phyloP scores from a whole-genome alignment of 2,797 vertebrate species.

The Muraenolepis orangiensis region DNA sequence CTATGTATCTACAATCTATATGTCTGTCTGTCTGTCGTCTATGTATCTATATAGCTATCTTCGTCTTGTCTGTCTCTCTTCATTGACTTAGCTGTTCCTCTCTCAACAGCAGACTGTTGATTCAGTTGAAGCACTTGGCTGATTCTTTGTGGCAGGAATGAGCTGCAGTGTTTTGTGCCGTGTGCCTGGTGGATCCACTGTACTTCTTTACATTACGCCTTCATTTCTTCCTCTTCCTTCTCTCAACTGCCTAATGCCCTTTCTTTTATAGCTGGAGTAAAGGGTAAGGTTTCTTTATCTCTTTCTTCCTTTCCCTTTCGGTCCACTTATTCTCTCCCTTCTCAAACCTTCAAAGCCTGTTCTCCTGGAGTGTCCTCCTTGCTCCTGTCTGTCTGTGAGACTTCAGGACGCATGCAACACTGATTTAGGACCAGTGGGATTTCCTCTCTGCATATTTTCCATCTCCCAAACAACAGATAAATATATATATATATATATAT shows the following conservation, averaged over 20 bases:
- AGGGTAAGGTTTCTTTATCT: slow-evolving; percentile 79
- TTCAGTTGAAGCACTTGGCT: background rate
- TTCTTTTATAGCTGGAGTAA: slow-evolving; percentile 94
- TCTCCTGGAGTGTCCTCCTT: slow-evolving; percentile 74
- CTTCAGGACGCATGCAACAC: slow-evolving; percentile 78
- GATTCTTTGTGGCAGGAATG: background rate
- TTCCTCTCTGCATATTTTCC: slow-evolving; percentile 79
- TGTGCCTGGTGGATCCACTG: background rate
- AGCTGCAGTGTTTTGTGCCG: background rate
- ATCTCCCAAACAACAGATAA: slow-evolving; percentile 56
- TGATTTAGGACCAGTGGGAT: slow-evolving; percentile 26
- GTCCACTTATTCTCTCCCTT: slow-evolving; percentile 46
- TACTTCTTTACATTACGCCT: slow-evolving; percentile 43
- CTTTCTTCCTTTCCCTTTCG: slow-evolving; percentile 63
- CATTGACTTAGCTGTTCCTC: slow-evolving; percentile 25
- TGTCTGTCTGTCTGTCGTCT: background rate
- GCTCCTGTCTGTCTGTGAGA: slow-evolving; percentile 71
- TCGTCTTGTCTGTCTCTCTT: slow-evolving; percentile 52
- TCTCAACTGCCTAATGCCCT: slow-evolving; percentile 60
- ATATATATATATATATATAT: background rate
- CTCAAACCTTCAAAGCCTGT: slow-evolving; percentile 36
- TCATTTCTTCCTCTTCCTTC: slow-evolving; percentile 80
- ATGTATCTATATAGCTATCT: too few relatives aligned
- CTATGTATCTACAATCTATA: too few relatives aligned
- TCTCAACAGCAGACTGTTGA: background rate